A percentile compares a stretch with the other conserved stretches of the same genome.
phyloP scores from a whole-genome alignment of 2,797 vertebrate genomes.

The Spinus pinus region DNA sequence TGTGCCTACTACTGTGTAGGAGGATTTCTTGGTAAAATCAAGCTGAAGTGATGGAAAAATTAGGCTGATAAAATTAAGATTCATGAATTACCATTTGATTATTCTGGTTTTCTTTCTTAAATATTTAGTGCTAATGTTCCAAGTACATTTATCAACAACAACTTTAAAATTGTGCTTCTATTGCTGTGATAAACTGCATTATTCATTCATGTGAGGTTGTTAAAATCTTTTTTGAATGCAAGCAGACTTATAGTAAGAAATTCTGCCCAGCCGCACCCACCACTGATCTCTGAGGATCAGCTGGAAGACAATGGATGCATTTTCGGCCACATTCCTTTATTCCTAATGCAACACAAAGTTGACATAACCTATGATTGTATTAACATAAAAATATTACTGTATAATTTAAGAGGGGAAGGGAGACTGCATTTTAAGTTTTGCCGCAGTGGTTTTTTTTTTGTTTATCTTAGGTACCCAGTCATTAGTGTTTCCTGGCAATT shows the following conservation, averaged over 20 bases:
- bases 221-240: not conserved
- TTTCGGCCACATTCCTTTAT: not conserved
- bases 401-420: not conserved
- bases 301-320: not conserved
- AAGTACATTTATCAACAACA: not conserved
- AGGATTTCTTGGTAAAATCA: not conserved
- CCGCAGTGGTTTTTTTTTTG: not conserved
- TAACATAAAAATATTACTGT: not conserved
- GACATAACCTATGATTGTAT: not conserved
- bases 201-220: not conserved
- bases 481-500: not conserved
- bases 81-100: not conserved
- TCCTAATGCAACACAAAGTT: not conserved
- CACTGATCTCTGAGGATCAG: not conserved
- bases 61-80: not conserved
- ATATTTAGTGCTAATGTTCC: rapidly evolving
- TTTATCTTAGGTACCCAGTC: not conserved
- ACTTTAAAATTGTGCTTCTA: not conserved
- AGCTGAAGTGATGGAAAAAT: not conserved
- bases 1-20: not conserved
- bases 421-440: not conserved
- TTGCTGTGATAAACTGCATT: not conserved
- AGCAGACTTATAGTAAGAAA: not conserved
- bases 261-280: rapidly evolving
- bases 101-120: not conserved